Conservation (phyloP, 2,113 vertebrate genomes). For the Phylloscopus trochilus region DNA sequence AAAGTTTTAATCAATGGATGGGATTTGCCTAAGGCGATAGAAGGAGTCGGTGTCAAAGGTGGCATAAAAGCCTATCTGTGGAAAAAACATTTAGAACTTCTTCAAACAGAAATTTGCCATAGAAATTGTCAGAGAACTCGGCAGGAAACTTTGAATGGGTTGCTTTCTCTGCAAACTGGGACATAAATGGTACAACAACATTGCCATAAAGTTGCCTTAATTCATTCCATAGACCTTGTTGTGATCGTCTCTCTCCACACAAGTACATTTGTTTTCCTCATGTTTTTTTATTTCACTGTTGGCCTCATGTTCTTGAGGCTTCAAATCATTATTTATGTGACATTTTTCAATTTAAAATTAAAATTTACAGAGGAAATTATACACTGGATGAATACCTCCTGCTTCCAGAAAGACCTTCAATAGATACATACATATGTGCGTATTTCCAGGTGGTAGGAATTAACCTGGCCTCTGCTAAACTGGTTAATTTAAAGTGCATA, state of each 20-base stretch:
- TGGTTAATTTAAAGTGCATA: slow-evolving; percentile 10
- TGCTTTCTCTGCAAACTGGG: neutral
- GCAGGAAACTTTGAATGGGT: neutral
- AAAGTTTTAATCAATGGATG: neutral
- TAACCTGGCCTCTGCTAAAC: slow-evolving; percentile 1
- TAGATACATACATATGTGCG: neutral
- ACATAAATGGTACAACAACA: neutral
- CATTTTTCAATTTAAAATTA: slow-evolving; percentile 19
- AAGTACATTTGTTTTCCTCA: neutral
- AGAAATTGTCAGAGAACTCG: neutral
- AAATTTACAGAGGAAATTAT: slow-evolving; percentile 6
- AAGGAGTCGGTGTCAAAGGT: neutral
- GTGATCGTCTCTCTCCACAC: neutral
- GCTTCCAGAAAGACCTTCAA: neutral
- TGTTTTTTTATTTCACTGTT: neutral
- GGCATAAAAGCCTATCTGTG: neutral
- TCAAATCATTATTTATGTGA: neutral
- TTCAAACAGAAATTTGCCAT: neutral
- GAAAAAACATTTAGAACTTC: neutral
- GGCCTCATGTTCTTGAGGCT: neutral
- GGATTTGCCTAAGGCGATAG: neutral
- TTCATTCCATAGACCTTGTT: neutral
- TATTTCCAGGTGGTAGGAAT: slow-evolving; percentile 13
- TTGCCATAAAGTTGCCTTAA: neutral
- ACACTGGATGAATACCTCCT: neutral